These are phyloP conservation scores for Onychomys leucogaster DNA, from an alignment of 2,797 vertebrate species.

Conservation along the genomic window DNA sequence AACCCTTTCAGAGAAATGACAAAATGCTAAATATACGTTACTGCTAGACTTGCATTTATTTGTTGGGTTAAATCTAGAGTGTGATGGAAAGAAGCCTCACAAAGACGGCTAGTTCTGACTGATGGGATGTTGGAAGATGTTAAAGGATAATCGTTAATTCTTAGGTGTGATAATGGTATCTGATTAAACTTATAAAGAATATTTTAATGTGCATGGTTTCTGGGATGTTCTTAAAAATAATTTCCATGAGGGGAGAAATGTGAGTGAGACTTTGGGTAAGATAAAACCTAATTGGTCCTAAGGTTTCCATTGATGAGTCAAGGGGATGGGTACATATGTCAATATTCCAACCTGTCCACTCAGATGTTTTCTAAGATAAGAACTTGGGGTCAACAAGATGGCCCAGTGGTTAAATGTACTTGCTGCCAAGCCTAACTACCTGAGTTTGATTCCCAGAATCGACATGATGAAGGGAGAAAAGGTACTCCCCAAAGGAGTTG, in stretches of 20 bases:
- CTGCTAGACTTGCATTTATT: background rate
- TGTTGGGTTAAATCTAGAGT: background rate
- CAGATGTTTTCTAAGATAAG: background rate
- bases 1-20: background rate
- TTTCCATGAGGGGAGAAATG: too few species aligned
- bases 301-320: background rate
- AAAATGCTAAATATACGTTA: background rate
- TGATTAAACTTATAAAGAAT: background rate
- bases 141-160: background rate
- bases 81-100: background rate
- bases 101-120: background rate
- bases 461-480: background rate
- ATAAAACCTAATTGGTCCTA: background rate
- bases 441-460: background rate
- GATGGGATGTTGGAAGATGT: background rate
- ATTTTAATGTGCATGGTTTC: background rate
- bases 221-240: slow-evolving; percentile 9
- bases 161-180: background rate
- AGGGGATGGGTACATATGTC: background rate
- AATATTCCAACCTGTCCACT: background rate
- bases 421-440: background rate
- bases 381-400: background rate
- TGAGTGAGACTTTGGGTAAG: background rate
- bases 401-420: background rate
- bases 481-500: background rate